Conservation (phyloP, 2,113 vertebrate genomes). For the Chloropsis hardwickii region DNA sequence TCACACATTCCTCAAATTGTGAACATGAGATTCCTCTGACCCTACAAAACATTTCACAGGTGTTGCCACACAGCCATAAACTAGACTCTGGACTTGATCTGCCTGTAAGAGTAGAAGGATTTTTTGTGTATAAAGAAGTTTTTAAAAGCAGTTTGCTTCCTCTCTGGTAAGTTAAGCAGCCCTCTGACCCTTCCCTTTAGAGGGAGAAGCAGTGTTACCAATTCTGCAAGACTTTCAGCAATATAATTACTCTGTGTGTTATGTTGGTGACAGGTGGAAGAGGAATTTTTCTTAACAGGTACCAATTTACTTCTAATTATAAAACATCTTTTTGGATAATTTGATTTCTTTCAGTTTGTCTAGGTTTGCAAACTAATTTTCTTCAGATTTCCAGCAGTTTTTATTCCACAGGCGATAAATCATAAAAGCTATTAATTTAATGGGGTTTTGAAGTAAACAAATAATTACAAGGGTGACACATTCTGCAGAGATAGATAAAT, state of each 20-base stretch:
- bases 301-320: not conserved
- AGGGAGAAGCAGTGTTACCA: not conserved
- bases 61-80: not conserved
- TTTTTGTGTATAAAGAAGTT: rapidly evolving
- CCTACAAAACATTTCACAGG: not conserved
- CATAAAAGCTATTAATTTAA: not conserved
- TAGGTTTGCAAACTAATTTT: not conserved
- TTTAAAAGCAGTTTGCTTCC: not conserved
- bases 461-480: not conserved
- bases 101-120: not conserved
- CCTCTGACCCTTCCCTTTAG: not conserved
- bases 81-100: not conserved
- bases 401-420: not conserved
- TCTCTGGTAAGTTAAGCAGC: not conserved
- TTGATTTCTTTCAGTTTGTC: not conserved
- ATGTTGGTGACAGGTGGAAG: not conserved
- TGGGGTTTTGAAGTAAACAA: not conserved
- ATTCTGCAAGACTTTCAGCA: not conserved
- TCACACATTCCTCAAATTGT: not conserved
- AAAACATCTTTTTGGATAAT: not conserved
- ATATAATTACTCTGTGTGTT: not conserved
- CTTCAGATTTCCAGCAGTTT: not conserved
- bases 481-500: not conserved
- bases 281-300: not conserved
- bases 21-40: not conserved